Evolutionary conservation across 2,888 invertebrate genomes (phyloP).

Genomic region (Boloria euphrosyne): DNA sequence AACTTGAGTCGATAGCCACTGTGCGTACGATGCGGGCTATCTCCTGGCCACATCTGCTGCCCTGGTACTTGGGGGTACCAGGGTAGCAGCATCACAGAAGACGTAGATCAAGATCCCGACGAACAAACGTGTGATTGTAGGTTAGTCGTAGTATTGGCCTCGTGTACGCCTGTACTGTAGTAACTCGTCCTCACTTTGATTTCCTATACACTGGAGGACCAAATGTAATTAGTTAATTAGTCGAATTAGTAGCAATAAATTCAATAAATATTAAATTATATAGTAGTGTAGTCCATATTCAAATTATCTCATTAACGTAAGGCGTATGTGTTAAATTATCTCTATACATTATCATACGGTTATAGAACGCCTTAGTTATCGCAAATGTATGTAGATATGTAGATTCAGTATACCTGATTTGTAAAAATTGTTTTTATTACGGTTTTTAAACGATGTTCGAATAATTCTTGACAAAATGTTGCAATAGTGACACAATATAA

Average conservation of each 20-base stretch:
- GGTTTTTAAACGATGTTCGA: neutral
- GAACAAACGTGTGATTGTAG: conserved; percentile 52
- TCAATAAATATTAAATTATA: conserved; percentile 13
- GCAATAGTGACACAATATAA: neutral
- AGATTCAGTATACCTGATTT: neutral
- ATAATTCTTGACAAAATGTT: no score
- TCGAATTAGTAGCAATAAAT: conserved; percentile 8
- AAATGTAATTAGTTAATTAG: neutral
- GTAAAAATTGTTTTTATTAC: neutral
- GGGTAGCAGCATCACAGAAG: conserved; percentile 55
- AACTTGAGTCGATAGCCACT: conserved; percentile 88
- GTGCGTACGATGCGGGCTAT: conserved; percentile 28
- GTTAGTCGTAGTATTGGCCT: conserved; percentile 49
- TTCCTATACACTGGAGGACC: neutral
- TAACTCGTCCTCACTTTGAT: neutral
- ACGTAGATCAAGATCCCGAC: conserved; percentile 43
- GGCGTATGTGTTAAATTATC: conserved; percentile 1
- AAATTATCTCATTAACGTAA: neutral
- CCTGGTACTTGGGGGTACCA: conserved; percentile 48
- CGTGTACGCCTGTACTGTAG: neutral
- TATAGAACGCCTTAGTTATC: no score
- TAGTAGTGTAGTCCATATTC: conserved; percentile 7
- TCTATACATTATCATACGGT: neutral
- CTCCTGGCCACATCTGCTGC: conserved; percentile 22
- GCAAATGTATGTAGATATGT: neutral